phyloP scores from a whole-genome alignment of 1,140 invertebrate genomes.

The Trinorchestia longiramus region DNA sequence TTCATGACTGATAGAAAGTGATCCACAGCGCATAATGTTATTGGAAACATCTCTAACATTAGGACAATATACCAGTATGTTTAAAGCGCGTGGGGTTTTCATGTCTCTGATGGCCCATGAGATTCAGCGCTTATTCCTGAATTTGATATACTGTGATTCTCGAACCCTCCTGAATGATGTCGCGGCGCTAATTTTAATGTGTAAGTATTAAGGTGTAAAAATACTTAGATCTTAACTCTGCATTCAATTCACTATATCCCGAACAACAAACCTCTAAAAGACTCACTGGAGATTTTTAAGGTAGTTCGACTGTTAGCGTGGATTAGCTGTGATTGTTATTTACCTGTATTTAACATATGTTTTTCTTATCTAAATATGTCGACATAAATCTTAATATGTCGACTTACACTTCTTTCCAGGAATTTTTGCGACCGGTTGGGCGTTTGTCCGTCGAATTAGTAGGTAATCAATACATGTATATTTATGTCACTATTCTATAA shows the following conservation, averaged over 20 bases:
- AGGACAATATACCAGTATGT: too few species aligned
- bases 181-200: not conserved
- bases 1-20: too few species aligned
- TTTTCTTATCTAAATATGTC: not conserved
- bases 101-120: not conserved
- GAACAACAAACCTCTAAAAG: not conserved
- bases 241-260: not conserved
- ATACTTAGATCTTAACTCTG: not conserved
- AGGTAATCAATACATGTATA: not conserved
- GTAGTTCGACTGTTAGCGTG: not conserved
- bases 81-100: not conserved
- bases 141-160: not conserved
- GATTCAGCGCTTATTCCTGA: not conserved
- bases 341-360: not conserved
- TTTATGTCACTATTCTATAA: too few species aligned
- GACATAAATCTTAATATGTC: not conserved
- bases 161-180: not conserved
- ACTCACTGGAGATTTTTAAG: not conserved
- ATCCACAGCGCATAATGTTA: too few species aligned
- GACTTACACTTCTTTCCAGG: too few species aligned
- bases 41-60: too few species aligned
- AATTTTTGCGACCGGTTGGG: not conserved
- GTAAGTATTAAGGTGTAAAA: not conserved
- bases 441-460: not conserved
- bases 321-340: too few species aligned